Conservation (phyloP, 2,113 vertebrate genomes). For the Cnemophilus loriae region DNA sequence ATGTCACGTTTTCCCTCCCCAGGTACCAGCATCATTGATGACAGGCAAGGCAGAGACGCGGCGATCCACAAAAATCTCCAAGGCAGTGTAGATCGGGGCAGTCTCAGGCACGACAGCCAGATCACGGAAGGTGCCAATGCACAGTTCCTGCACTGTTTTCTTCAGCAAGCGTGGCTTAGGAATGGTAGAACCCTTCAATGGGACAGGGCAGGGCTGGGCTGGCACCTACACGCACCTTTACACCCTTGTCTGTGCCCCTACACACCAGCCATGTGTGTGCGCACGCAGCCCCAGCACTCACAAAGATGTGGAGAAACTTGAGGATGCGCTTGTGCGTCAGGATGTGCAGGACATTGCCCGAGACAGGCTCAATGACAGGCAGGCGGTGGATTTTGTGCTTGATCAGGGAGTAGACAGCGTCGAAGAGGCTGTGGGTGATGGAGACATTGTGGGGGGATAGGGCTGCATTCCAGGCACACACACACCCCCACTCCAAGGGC, state of each 20-base stretch:
- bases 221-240: not conserved
- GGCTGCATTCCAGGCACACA: not conserved
- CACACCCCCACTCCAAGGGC: too few relatives aligned
- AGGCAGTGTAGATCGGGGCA: slow-evolving; percentile 78
- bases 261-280: too few relatives aligned
- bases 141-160: slow-evolving; percentile 82
- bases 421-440: slow-evolving; percentile 81
- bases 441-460: not conserved
- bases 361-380: slow-evolving; percentile 89
- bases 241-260: not conserved
- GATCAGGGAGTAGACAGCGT: slow-evolving; percentile 89
- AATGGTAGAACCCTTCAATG: slow-evolving; percentile 72
- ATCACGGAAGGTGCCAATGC: slow-evolving; percentile 89
- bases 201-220: not conserved
- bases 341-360: slow-evolving; percentile 89
- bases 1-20: not conserved
- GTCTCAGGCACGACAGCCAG: slow-evolving; percentile 84
- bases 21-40: slow-evolving; percentile 80
- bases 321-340: slow-evolving; percentile 95
- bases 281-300: not conserved
- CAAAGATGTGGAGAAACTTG: slow-evolving; percentile 93
- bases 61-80: slow-evolving; percentile 90
- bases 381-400: slow-evolving; percentile 96
- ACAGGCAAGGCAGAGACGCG: slow-evolving; percentile 91
- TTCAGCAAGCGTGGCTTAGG: slow-evolving; percentile 83